phyloP scores from a whole-genome alignment of 2,888 invertebrate species.

The Lomographa bimaculata region DNA sequence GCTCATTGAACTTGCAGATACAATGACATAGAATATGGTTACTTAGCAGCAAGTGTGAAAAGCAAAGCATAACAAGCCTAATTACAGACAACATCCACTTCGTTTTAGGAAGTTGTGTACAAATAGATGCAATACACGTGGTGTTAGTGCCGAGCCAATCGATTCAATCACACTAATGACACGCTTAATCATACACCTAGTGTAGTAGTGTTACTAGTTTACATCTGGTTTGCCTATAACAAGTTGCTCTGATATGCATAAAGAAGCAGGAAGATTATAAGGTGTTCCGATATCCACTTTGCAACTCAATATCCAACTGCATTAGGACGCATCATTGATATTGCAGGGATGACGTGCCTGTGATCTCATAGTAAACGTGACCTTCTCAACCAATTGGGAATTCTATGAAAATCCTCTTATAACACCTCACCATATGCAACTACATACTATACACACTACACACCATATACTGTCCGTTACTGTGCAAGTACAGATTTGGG shows the following conservation, averaged over 20 bases:
- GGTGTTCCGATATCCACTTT: slow-evolving; percentile 18
- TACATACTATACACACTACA: too few relatives aligned
- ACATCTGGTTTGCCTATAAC: slow-evolving; percentile 22
- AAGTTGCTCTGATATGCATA: slow-evolving; percentile 37
- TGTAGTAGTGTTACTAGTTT: slow-evolving; percentile 3
- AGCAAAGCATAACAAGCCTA: slow-evolving; percentile 20
- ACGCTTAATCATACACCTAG: slow-evolving; percentile 13
- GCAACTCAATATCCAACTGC: slow-evolving; percentile 12
- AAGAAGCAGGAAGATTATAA: slow-evolving; percentile 24
- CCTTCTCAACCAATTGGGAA: slow-evolving; percentile 4
- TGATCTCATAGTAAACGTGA: slow-evolving; percentile 18
- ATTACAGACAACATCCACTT: slow-evolving; percentile 20
- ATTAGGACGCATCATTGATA: slow-evolving; percentile 19
- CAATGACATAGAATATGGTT: slow-evolving; percentile 7
- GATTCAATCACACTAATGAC: slow-evolving; percentile 34
- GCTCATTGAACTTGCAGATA: slow-evolving; percentile 7
- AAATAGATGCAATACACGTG: slow-evolving; percentile 36
- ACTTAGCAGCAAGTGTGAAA: slow-evolving; percentile 12
- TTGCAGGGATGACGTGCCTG: slow-evolving; percentile 6
- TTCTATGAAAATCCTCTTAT: slow-evolving; percentile 18
- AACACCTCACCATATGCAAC: slow-evolving; percentile 35
- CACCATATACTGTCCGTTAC: slow-evolving; percentile 37
- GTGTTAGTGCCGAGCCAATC: slow-evolving; percentile 25
- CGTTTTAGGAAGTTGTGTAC: slow-evolving; percentile 30
- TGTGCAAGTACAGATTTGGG: slow-evolving; percentile 54